Evolutionary conservation across 2,888 invertebrate species (phyloP).

Genomic region (Gari tellinella): DNA sequence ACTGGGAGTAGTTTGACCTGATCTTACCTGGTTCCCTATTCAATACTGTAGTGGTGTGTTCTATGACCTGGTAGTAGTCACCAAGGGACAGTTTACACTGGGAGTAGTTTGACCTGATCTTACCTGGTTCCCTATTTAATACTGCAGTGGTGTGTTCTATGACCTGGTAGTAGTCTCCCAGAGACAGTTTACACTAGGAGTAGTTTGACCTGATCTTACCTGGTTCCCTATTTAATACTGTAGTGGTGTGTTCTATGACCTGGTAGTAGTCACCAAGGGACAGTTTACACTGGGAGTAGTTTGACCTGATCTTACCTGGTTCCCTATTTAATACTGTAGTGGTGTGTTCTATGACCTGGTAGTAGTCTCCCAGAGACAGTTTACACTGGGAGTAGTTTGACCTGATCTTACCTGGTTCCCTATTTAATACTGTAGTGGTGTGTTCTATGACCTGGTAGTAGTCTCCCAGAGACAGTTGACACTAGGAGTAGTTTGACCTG

Average conservation of each 20-base stretch:
- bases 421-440: slow-evolving; percentile 92
- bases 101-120: not conserved
- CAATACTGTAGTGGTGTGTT: slow-evolving; percentile 72
- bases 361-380: too few relatives aligned
- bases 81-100: too few relatives aligned
- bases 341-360: too few relatives aligned
- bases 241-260: not conserved
- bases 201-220: slow-evolving; percentile 85
- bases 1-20: not conserved
- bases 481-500: slow-evolving; percentile 46
- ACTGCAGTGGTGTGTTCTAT: slow-evolving; percentile 94
- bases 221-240: not conserved
- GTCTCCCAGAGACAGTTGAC: too few relatives aligned
- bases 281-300: not conserved
- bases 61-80: slow-evolving; percentile 88
- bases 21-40: not conserved
- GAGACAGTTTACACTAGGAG: too few relatives aligned
- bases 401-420: too few relatives aligned
- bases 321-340: slow-evolving; percentile 93
- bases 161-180: slow-evolving; percentile 85
- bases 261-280: slow-evolving; percentile 6
- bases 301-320: slow-evolving; percentile 86
- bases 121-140: slow-evolving; percentile 86
- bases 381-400: too few relatives aligned
- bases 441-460: slow-evolving; percentile 91